Evolutionary conservation across 2,888 invertebrate genomes (phyloP).

Genomic region (Eristalis pertinax): DNA sequence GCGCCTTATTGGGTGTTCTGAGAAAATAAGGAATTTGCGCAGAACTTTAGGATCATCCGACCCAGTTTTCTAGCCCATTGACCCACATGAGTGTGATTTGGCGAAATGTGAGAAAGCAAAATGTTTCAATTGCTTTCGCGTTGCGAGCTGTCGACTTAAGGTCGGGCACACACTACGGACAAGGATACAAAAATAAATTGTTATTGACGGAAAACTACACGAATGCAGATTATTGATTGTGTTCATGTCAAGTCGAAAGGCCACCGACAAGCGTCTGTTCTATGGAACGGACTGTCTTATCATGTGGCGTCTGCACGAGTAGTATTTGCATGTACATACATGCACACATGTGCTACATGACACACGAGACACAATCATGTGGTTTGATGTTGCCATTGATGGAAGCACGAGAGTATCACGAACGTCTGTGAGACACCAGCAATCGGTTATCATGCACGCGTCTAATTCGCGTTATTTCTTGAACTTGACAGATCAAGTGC

Average conservation of each 20-base stretch:
- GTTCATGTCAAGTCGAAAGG: background rate
- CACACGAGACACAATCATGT: background rate
- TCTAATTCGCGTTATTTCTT: background rate
- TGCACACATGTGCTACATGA: too few species aligned
- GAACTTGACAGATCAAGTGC: background rate
- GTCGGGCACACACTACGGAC: background rate
- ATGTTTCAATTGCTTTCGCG: background rate
- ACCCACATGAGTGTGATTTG: background rate
- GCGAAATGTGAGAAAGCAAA: background rate
- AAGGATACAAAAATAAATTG: slow-evolving; percentile 1
- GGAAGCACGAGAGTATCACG: slow-evolving; percentile 46
- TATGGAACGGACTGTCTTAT: background rate
- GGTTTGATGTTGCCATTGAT: background rate
- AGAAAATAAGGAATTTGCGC: background rate
- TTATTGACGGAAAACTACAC: slow-evolving; percentile 44
- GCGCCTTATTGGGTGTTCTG: background rate
- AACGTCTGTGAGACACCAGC: slow-evolving; percentile 13
- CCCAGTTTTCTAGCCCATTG: background rate
- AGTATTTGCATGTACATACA: background rate
- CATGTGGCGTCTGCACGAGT: background rate
- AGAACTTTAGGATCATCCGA: background rate
- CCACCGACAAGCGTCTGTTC: background rate
- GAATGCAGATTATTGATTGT: background rate
- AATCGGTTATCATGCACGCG: slow-evolving; percentile 1
- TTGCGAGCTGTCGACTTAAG: background rate